Evolutionary conservation across 1,140 invertebrate species (phyloP).

Genomic region (Bombus turneri): DNA sequence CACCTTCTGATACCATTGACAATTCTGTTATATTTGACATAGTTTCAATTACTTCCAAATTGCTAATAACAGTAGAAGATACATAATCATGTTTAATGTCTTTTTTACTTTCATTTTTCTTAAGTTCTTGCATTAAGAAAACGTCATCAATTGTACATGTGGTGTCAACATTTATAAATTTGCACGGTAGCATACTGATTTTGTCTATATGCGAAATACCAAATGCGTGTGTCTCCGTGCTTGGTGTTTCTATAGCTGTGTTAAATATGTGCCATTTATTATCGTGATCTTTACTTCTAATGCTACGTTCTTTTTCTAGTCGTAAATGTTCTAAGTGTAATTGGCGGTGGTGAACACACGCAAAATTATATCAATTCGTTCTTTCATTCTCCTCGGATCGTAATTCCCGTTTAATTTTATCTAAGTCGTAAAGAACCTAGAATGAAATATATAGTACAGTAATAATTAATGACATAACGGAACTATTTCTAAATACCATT

Average conservation of each 20-base stretch:
- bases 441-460: slow-evolving; percentile 60
- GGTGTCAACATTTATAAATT: slow-evolving; percentile 50
- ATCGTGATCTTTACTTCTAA: slow-evolving; percentile 10
- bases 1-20: background rate
- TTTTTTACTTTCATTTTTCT: background rate
- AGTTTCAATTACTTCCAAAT: slow-evolving; percentile 35
- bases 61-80: background rate
- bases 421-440: slow-evolving; percentile 83
- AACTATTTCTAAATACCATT: background rate
- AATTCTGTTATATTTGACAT: slow-evolving; percentile 20
- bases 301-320: slow-evolving; percentile 60
- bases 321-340: slow-evolving; percentile 72
- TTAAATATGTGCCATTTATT: slow-evolving; percentile 37
- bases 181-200: slow-evolving; percentile 45
- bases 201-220: slow-evolving; percentile 48
- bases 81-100: slow-evolving; percentile 20
- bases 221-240: slow-evolving; percentile 80
- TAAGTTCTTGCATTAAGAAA: slow-evolving; percentile 7
- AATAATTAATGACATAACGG: background rate
- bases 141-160: background rate
- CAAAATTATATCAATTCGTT: slow-evolving; percentile 81
- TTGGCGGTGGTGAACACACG: slow-evolving; percentile 80
- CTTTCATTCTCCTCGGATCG: slow-evolving; percentile 70
- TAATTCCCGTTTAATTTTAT: slow-evolving; percentile 79
- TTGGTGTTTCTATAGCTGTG: slow-evolving; percentile 52